phyloP scores from a whole-genome alignment of 2,797 vertebrate genomes.

The Fundulus diaphanus region DNA sequence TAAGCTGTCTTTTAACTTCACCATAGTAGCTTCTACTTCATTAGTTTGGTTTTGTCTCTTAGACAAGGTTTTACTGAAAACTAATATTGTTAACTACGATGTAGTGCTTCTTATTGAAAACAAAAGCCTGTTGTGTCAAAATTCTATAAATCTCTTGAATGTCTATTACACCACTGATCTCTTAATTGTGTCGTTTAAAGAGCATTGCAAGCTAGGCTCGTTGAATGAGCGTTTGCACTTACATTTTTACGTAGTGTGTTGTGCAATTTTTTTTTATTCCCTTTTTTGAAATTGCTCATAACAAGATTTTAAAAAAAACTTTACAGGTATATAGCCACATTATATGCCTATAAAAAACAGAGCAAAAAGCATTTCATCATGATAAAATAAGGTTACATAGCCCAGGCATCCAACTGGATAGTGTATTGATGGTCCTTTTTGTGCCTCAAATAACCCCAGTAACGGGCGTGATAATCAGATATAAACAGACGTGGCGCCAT shows the following conservation, averaged over 20 bases:
- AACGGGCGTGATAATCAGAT: too few species aligned
- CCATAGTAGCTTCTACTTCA: not conserved
- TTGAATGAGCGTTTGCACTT: constrained; percentile 9
- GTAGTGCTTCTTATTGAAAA: not conserved
- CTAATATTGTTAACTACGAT: not conserved
- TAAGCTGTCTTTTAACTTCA: not conserved
- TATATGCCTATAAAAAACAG: too few species aligned
- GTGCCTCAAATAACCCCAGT: too few species aligned
- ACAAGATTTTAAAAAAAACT: too few species aligned
- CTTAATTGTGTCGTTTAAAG: constrained; percentile 28
- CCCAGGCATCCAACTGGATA: too few species aligned
- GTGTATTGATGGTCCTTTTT: too few species aligned
- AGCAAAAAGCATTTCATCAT: too few species aligned
- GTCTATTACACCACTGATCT: not conserved
- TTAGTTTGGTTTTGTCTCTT: not conserved
- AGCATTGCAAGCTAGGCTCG: constrained; percentile 28
- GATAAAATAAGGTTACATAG: too few species aligned
- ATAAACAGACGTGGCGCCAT: too few species aligned
- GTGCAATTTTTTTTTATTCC: constrained; percentile 27
- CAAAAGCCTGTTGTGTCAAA: not conserved
- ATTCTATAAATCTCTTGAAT: not conserved
- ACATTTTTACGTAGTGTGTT: constrained; percentile 13
- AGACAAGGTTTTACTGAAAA: not conserved
- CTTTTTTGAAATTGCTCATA: constrained; percentile 33
- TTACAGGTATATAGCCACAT: too few species aligned